phyloP scores from a whole-genome alignment of 2,888 invertebrate species.

The Trachelus stipa region DNA sequence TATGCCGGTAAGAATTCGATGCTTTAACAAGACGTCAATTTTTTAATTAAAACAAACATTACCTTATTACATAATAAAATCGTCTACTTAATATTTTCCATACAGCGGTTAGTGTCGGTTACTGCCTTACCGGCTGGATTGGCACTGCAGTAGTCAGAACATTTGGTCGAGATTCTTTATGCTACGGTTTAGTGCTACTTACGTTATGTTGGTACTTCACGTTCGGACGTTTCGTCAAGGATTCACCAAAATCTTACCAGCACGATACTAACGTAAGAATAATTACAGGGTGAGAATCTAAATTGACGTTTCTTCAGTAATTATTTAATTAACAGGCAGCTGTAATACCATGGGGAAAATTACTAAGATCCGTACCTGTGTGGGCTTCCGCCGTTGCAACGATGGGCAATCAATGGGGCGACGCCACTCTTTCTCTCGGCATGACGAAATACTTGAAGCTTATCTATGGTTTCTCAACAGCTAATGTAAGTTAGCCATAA shows the following conservation, averaged over 20 bases:
- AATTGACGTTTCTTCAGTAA: slow-evolving; percentile 3
- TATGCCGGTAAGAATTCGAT: slow-evolving; percentile 67
- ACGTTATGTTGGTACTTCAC: slow-evolving; percentile 70
- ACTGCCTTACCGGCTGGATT: slow-evolving; percentile 70
- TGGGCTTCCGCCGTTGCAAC: slow-evolving; percentile 73
- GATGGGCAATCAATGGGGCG: slow-evolving; percentile 73
- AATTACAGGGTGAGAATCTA: background rate
- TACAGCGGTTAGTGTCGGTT: slow-evolving; percentile 70
- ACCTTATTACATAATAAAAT: background rate
- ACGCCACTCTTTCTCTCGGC: slow-evolving; percentile 71
- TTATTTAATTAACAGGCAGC: slow-evolving; percentile 50
- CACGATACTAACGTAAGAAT: slow-evolving; percentile 63
- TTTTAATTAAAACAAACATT: background rate
- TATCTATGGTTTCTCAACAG: slow-evolving; percentile 72
- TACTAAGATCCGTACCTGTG: slow-evolving; percentile 70
- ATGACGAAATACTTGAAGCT: slow-evolving; percentile 72
- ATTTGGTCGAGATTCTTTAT: slow-evolving; percentile 69
- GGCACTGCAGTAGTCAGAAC: slow-evolving; percentile 69
- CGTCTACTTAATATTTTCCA: background rate
- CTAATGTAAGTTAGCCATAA: slow-evolving; percentile 65
- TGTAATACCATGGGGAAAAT: slow-evolving; percentile 69
- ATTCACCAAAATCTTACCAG: slow-evolving; percentile 66
- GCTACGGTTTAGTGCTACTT: slow-evolving; percentile 68
- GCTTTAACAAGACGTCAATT: background rate
- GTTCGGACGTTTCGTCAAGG: slow-evolving; percentile 71